phyloP scores from a whole-genome alignment of 2,113 vertebrate species.

The Ameiurus melas region DNA sequence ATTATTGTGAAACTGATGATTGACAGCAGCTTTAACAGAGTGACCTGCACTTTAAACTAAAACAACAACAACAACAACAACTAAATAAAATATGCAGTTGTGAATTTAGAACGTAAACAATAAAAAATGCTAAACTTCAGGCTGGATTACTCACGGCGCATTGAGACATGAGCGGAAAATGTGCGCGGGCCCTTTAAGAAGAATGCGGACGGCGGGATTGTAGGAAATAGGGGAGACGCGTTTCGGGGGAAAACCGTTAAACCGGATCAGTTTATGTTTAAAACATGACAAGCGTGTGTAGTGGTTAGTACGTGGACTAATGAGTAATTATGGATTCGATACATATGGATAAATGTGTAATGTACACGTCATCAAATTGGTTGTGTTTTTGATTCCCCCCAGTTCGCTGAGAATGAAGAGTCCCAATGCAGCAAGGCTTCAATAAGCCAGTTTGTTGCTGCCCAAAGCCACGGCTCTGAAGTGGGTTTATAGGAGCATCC shows the following conservation, averaged over 20 bases:
- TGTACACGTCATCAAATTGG: too few relatives aligned
- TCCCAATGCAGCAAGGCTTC: slow-evolving; percentile 47
- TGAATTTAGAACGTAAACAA: background rate
- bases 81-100: background rate
- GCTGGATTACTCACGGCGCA: background rate
- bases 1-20: background rate
- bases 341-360: background rate
- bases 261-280: background rate
- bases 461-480: slow-evolving; percentile 60
- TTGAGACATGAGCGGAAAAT: slow-evolving; percentile 24
- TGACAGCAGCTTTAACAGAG: background rate
- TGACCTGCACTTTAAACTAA: background rate
- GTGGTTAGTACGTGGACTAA: fast-evolving
- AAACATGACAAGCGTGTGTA: fast-evolving
- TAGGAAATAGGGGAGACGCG: slow-evolving; percentile 37
- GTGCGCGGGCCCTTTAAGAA: slow-evolving; percentile 63
- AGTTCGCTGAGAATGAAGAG: background rate
- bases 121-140: too few relatives aligned
- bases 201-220: slow-evolving; percentile 52
- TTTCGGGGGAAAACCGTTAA: background rate
- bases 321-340: fast-evolving
- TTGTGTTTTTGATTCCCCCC: background rate
- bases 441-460: slow-evolving; percentile 49
- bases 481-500: slow-evolving; percentile 53
- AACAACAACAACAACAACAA: background rate